Evolutionary conservation across 2,797 vertebrate species (phyloP).

Genomic region (Pseudopleuronectes americanus): DNA sequence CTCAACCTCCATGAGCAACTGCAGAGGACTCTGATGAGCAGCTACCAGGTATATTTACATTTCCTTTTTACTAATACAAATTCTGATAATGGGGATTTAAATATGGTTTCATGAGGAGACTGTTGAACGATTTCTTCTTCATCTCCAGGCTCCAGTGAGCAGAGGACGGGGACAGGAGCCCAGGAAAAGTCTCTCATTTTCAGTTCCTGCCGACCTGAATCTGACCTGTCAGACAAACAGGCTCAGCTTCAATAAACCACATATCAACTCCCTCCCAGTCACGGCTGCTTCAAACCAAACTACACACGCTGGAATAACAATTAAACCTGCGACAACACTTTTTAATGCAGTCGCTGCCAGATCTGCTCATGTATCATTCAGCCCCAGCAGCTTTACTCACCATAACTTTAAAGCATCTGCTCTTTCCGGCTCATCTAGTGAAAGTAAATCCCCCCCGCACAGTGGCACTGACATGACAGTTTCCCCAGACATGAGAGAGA

Average conservation of each 20-base stretch:
- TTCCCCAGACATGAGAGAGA: conserved; percentile 23
- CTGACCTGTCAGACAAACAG: conserved; percentile 32
- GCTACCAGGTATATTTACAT: conserved; percentile 64
- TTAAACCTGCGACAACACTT: conserved; percentile 43
- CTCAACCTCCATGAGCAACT: conserved; percentile 77
- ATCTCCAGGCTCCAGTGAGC: conserved; percentile 55
- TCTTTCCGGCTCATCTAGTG: conserved; percentile 26
- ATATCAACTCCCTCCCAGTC: conserved; percentile 19
- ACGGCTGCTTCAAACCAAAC: conserved; percentile 10
- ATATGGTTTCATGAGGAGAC: no score
- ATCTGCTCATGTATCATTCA: conserved; percentile 49
- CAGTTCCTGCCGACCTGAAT: conserved; percentile 36
- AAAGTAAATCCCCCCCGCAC: conserved; percentile 28
- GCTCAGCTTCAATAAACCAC: conserved; percentile 3
- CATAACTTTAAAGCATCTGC: conserved; percentile 26
- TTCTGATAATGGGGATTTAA: no score
- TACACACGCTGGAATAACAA: conserved; percentile 8
- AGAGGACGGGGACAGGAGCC: conserved; percentile 61
- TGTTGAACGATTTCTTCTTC: neutral
- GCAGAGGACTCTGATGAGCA: conserved; percentile 68
- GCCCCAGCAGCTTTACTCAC: conserved; percentile 33
- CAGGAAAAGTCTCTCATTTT: conserved; percentile 44
- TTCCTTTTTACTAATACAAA: neutral
- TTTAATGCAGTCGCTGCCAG: conserved; percentile 64
- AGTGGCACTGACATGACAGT: neutral